Evolutionary conservation across 2,113 vertebrate species (phyloP).

Genomic region (Physeter macrocephalus): DNA sequence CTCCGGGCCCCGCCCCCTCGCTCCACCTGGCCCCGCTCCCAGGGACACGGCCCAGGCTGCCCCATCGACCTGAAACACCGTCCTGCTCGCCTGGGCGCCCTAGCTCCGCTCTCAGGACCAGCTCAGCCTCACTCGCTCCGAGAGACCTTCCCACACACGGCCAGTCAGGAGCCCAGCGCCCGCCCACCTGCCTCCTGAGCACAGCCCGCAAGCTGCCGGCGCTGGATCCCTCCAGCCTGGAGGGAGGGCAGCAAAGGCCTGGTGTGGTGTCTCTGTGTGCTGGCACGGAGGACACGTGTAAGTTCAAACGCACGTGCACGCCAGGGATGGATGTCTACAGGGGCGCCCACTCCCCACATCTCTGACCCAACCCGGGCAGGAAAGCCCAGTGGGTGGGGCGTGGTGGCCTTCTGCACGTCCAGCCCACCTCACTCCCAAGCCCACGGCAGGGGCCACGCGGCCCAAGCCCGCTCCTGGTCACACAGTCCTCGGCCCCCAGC

Average conservation of each 20-base stretch:
- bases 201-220: not conserved
- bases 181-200: not conserved
- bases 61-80: not conserved
- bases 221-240: not conserved
- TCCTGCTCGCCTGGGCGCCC: accelerated
- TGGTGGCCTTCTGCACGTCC: accelerated
- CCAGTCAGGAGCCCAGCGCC: accelerated
- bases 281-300: accelerated
- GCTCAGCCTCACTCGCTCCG: not conserved
- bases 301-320: accelerated
- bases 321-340: accelerated
- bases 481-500: accelerated
- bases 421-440: not conserved
- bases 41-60: not conserved
- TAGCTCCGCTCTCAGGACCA: not conserved
- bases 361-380: not conserved
- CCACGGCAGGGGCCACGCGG: not conserved
- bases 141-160: not conserved
- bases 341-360: accelerated
- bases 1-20: accelerated
- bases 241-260: not conserved
- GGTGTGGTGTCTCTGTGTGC: accelerated
- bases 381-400: not conserved
- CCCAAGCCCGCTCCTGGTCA: accelerated
- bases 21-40: not conserved